Conservation (phyloP, 2,797 vertebrate genomes). For the Tinamus major region DNA sequence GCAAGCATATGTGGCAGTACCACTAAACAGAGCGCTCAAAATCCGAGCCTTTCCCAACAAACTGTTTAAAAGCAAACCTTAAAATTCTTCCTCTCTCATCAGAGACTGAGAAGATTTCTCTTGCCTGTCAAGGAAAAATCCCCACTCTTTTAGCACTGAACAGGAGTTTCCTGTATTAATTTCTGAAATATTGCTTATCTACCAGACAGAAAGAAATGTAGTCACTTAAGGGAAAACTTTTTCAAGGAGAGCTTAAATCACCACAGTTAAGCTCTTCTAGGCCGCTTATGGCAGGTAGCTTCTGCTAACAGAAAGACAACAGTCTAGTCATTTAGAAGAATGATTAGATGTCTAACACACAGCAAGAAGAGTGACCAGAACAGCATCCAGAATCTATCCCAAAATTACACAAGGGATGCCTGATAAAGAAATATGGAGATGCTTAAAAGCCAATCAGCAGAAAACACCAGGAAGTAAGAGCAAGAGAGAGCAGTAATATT, state of each 20-base stretch:
- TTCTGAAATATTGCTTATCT: not conserved
- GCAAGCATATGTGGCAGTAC: too few species aligned
- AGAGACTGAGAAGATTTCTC: not conserved
- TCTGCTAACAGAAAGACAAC: not conserved
- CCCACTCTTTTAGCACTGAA: not conserved
- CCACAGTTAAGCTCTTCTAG: not conserved
- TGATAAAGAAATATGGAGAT: not conserved
- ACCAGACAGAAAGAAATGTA: too few species aligned
- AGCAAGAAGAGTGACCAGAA: not conserved
- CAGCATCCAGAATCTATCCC: not conserved
- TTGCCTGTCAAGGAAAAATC: not conserved
- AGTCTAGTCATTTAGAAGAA: not conserved
- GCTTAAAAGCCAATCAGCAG: not conserved
- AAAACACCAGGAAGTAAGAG: rapidly evolving
- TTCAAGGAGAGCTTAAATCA: not conserved
- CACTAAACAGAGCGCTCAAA: not conserved
- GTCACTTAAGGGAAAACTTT: not conserved
- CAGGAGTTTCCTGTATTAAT: not conserved
- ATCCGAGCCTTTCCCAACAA: not conserved
- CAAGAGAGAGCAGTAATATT: not conserved
- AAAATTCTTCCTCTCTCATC: not conserved
- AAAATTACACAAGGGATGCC: not conserved
- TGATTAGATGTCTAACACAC: not conserved
- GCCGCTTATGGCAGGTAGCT: not conserved
- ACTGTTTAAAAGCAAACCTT: not conserved